These are phyloP conservation scores for Planococcus citri DNA, from an alignment of 1,140 invertebrate species.

Conservation along the genomic window DNA sequence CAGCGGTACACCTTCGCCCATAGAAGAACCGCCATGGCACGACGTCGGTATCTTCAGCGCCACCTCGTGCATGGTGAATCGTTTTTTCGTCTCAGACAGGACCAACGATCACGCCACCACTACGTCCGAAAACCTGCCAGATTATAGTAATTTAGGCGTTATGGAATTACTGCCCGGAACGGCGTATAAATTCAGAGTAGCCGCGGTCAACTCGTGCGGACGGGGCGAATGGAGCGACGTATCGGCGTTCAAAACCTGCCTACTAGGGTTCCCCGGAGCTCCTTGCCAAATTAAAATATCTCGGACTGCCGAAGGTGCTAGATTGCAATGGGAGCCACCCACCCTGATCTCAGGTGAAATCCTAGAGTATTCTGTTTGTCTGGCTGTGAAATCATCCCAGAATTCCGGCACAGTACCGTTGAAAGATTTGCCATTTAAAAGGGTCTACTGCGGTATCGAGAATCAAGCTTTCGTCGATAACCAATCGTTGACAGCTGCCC, in stretches of 20 bases:
- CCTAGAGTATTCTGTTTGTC: slow-evolving; percentile 94
- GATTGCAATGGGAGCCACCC: slow-evolving; percentile 97
- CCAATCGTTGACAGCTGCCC: slow-evolving; percentile 69
- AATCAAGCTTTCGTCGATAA: slow-evolving; percentile 89
- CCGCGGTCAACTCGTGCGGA: slow-evolving; percentile 88
- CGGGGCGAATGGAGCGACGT: slow-evolving; percentile 88
- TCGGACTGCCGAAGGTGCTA: slow-evolving; percentile 87
- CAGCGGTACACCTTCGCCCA: neutral
- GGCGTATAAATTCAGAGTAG: slow-evolving; percentile 94
- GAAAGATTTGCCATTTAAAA: slow-evolving; percentile 68
- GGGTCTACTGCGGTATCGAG: slow-evolving; percentile 86
- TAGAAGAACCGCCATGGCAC: slow-evolving; percentile 40
- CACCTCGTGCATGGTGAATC: slow-evolving; percentile 39
- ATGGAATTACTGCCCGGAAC: slow-evolving; percentile 71
- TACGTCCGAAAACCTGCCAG: slow-evolving; percentile 27
- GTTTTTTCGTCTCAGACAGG: slow-evolving; percentile 33
- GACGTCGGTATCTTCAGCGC: slow-evolving; percentile 51
- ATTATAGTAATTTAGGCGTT: slow-evolving; percentile 26
- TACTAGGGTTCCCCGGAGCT: slow-evolving; percentile 77
- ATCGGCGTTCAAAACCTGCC: slow-evolving; percentile 39
- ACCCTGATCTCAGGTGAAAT: slow-evolving; percentile 81
- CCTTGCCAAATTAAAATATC: slow-evolving; percentile 96
- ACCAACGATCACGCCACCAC: slow-evolving; percentile 27
- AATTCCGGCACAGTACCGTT: neutral
- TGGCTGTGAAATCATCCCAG: slow-evolving; percentile 69